These are phyloP conservation scores for Corydoras maculifer DNA, from an alignment of 2,113 vertebrate genomes.

Conservation along the genomic window DNA sequence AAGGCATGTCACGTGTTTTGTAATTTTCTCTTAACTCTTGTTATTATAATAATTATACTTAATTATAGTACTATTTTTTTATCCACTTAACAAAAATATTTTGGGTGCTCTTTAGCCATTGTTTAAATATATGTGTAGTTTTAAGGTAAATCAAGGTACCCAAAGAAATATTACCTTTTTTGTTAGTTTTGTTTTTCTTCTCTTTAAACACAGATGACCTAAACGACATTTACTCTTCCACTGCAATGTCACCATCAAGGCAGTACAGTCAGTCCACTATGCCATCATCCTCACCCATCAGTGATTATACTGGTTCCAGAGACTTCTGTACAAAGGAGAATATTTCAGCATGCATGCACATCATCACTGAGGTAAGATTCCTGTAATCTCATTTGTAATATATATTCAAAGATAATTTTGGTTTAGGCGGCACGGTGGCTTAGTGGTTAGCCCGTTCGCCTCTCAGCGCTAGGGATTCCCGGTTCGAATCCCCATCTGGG, in stretches of 20 bases:
- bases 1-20: not conserved
- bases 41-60: no score
- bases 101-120: no score
- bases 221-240: slow-evolving; percentile 58
- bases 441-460: no score
- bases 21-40: not conserved
- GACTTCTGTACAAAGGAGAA: slow-evolving; percentile 90
- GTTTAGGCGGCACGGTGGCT: no score
- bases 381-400: not conserved
- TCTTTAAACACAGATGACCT: slow-evolving; percentile 54
- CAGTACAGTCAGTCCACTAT: slow-evolving; percentile 69
- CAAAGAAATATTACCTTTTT: not conserved
- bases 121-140: not conserved
- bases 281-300: slow-evolving; percentile 60
- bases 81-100: no score
- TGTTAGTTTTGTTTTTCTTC: not conserved
- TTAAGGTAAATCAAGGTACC: no score
- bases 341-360: slow-evolving; percentile 80
- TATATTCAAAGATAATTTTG: no score
- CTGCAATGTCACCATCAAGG: slow-evolving; percentile 68
- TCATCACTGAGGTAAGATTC: slow-evolving; percentile 78
- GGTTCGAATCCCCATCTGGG: no score
- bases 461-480: no score
- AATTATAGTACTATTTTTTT: no score
- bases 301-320: slow-evolving; percentile 61